Conservation (phyloP, 2,797 vertebrate genomes). For the Pelodytes ibericus region DNA sequence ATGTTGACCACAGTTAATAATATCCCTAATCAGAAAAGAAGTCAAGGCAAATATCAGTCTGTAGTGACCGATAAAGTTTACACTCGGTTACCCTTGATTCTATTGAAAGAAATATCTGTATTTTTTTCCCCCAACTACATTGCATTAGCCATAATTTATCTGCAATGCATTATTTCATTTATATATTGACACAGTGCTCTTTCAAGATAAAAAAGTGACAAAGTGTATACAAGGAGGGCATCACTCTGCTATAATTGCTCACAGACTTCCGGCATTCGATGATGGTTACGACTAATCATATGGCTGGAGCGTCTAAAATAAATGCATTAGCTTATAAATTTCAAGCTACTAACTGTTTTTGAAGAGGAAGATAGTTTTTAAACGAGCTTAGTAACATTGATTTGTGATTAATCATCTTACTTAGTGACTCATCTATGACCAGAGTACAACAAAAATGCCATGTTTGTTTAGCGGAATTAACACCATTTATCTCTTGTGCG, state of each 20-base stretch:
- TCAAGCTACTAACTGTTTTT: conserved; percentile 67
- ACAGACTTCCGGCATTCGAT: conserved; percentile 70
- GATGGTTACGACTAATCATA: conserved; percentile 68
- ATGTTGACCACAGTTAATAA: conserved; percentile 55
- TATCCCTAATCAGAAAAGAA: conserved; percentile 60
- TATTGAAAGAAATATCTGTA: conserved; percentile 65
- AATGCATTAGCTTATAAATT: conserved; percentile 75
- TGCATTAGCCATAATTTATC: conserved; percentile 72
- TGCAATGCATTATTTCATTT: conserved; percentile 73
- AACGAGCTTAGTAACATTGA: conserved; percentile 75
- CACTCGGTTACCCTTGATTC: conserved; percentile 57
- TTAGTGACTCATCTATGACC: conserved; percentile 74
- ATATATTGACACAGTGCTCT: conserved; percentile 70
- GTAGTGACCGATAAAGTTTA: conserved; percentile 67
- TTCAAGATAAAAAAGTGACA: conserved; percentile 69
- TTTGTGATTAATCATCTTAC: conserved; percentile 78
- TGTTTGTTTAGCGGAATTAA: conserved; percentile 74
- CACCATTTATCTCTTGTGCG: conserved; percentile 70
- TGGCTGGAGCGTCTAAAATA: conserved; percentile 70
- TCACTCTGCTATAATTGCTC: conserved; percentile 73
- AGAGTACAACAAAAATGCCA: conserved; percentile 71
- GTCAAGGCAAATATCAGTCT: conserved; percentile 61
- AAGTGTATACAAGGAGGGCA: conserved; percentile 67
- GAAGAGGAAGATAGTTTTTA: conserved; percentile 70
- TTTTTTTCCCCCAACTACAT: conserved; percentile 66